Evolutionary conservation across 2,113 vertebrate genomes (phyloP).

Genomic region (Tachycineta bicolor): DNA sequence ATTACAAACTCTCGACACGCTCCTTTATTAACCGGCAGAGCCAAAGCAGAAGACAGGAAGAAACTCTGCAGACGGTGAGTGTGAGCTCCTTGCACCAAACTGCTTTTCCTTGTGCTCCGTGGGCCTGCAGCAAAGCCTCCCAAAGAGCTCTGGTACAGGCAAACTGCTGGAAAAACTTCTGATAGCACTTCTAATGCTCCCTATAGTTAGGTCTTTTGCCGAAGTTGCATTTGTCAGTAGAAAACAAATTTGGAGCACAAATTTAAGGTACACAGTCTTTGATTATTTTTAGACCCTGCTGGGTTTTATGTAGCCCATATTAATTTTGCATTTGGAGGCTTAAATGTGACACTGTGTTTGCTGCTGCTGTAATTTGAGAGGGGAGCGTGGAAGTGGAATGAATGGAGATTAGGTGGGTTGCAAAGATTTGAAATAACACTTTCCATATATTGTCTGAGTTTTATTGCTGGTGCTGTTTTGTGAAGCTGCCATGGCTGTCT

Average conservation of each 20-base stretch:
- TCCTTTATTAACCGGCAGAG: slow-evolving; percentile 92
- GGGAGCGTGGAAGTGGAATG: not conserved
- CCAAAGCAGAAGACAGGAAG: slow-evolving; percentile 87
- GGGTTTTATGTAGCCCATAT: not conserved
- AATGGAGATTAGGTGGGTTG: not conserved
- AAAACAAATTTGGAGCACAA: not conserved
- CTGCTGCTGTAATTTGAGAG: not conserved
- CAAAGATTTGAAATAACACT: not conserved
- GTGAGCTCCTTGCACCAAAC: not conserved
- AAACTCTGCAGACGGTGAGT: slow-evolving; percentile 89
- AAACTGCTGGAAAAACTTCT: not conserved
- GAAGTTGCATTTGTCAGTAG: not conserved
- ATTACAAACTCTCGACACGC: slow-evolving; percentile 94
- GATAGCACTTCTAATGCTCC: not conserved
- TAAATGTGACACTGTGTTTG: not conserved
- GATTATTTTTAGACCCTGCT: not conserved
- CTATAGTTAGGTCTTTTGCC: not conserved
- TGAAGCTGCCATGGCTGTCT: not conserved
- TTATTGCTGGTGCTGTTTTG: not conserved
- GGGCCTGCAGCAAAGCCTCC: not conserved
- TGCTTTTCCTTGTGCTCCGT: not conserved
- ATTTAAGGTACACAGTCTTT: not conserved
- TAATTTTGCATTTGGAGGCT: not conserved
- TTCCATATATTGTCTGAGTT: not conserved
- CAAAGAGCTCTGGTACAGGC: not conserved